Evolutionary conservation across 2,797 vertebrate genomes (phyloP).

Genomic region (Sylvilagus floridanus): DNA sequence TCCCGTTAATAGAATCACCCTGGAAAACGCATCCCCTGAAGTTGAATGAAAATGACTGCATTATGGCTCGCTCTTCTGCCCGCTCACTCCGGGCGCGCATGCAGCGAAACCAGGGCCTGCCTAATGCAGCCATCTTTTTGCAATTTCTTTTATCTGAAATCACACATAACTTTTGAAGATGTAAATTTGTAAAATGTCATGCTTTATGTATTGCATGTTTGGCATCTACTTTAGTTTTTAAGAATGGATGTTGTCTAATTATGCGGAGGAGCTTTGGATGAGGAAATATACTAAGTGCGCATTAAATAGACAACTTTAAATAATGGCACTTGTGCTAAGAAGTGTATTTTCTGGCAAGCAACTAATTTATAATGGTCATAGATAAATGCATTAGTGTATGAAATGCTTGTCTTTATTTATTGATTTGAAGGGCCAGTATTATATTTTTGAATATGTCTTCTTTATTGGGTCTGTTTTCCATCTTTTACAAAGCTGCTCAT

Average conservation of each 20-base stretch:
- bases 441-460: slow-evolving; percentile 89
- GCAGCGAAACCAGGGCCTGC: slow-evolving; percentile 72
- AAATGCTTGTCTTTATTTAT: slow-evolving; percentile 92
- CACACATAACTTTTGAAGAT: slow-evolving; percentile 88
- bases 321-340: slow-evolving; percentile 92
- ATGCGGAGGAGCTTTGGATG: slow-evolving; percentile 89
- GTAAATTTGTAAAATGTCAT: slow-evolving; percentile 89
- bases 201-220: slow-evolving; percentile 89
- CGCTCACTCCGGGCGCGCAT: slow-evolving; percentile 75
- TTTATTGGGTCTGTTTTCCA: slow-evolving; percentile 88
- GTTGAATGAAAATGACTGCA: slow-evolving; percentile 79
- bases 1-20: slow-evolving; percentile 80
- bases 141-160: slow-evolving; percentile 86
- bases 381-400: slow-evolving; percentile 92
- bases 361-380: slow-evolving; percentile 92
- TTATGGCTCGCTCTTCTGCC: slow-evolving; percentile 81
- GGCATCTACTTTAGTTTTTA: slow-evolving; percentile 90
- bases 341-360: slow-evolving; percentile 92
- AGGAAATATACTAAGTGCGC: slow-evolving; percentile 92
- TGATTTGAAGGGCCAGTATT: slow-evolving; percentile 90
- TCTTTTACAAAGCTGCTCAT: slow-evolving; percentile 86
- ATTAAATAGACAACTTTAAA: slow-evolving; percentile 92
- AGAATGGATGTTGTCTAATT: slow-evolving; percentile 92
- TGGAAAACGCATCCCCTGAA: slow-evolving; percentile 76
- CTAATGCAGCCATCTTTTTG: slow-evolving; percentile 84